Percentiles rank a stretch among this genome's conserved stretches.
Evolutionary conservation across 2,888 invertebrate genomes (phyloP).

Genomic region (Calliopum simillimum): DNA sequence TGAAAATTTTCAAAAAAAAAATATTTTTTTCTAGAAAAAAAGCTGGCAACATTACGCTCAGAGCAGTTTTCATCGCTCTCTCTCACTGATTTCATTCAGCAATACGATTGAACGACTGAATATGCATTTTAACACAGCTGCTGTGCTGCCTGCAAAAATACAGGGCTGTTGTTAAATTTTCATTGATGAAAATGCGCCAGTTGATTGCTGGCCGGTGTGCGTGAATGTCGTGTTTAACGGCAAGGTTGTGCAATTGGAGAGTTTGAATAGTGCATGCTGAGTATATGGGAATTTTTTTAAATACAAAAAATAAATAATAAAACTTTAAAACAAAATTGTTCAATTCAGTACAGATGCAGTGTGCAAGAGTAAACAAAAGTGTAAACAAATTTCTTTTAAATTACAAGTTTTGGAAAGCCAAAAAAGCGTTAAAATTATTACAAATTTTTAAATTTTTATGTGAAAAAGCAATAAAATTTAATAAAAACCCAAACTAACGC

Average conservation of each 20-base stretch:
- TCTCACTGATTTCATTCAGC: constrained; percentile 6
- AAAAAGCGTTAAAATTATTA: no score
- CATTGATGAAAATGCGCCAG: constrained; percentile 40
- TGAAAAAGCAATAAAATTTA: background rate
- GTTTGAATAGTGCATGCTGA: no score
- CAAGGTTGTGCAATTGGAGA: background rate
- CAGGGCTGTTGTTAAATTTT: background rate
- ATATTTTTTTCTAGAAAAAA: no score
- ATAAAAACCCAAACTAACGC: background rate
- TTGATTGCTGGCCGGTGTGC: constrained; percentile 44
- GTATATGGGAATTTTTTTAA: background rate
- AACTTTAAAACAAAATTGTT: constrained; percentile 36
- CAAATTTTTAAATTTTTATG: background rate
- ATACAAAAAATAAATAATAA: background rate
- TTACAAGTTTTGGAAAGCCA: no score
- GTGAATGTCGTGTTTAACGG: constrained; percentile 38
- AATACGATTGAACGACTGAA: background rate
- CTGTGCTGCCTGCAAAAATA: no score
- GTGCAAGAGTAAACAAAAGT: no score
- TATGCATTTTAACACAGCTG: background rate
- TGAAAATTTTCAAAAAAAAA: no score
- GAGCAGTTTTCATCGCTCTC: background rate
- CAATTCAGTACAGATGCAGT: no score
- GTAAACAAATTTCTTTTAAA: no score
- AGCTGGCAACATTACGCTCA: background rate